Evolutionary conservation across 2,797 vertebrate genomes (phyloP).

Genomic region (Cichlasoma orientale): DNA sequence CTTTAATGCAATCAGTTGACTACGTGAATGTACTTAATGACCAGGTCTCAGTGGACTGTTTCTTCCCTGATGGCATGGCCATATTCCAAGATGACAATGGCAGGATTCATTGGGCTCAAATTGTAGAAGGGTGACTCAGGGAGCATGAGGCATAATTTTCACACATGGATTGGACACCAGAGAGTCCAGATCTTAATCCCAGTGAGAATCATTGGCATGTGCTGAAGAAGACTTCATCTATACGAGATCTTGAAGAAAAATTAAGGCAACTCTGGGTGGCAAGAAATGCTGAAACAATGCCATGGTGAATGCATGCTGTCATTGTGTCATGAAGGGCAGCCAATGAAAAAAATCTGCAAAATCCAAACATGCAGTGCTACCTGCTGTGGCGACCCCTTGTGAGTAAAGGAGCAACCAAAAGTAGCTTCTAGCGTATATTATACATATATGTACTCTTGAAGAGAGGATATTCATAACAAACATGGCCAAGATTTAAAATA

Average conservation of each 20-base stretch:
- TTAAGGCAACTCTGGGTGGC: background rate
- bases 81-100: background rate
- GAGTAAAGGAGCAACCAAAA: too few species aligned
- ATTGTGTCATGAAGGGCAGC: background rate
- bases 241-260: background rate
- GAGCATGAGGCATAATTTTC: background rate
- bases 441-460: background rate
- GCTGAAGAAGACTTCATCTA: background rate
- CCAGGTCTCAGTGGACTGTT: background rate
- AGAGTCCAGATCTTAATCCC: background rate
- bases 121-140: background rate
- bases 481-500: background rate
- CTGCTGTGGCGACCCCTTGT: too few species aligned
- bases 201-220: background rate
- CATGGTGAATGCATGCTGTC: background rate
- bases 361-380: background rate
- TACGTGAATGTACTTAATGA: background rate
- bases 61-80: background rate
- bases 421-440: too few species aligned
- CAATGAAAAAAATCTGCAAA: background rate
- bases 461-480: background rate
- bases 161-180: background rate
- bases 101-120: background rate
- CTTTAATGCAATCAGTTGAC: background rate
- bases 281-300: background rate